Evolutionary conservation across 2,113 vertebrate species (phyloP), one percentile per base, ranked within the genome.

Genomic region (Brienomyrus brachyistius): DNA sequence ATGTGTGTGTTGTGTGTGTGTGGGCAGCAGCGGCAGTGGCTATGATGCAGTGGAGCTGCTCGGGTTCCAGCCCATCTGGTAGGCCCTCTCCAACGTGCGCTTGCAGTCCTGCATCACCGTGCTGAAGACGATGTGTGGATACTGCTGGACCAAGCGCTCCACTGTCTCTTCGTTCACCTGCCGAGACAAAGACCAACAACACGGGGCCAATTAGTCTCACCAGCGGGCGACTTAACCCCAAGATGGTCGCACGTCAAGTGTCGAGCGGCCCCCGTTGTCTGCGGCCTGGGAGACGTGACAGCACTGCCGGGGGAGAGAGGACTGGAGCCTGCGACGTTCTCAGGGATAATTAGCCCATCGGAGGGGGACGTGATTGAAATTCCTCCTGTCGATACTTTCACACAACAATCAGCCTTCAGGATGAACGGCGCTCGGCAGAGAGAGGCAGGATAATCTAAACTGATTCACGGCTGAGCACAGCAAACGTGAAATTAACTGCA

Each of bases 41-140:
- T 98, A 99, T 93, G 97, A 98, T 66, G 97, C 95, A 51, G 96
- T 96, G 15, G 98, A 97, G 89, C 97, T 96, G 90, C 95, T 99
- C 92, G 98, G 98, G 94, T 97, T 98, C 98, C 98, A 99, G 93
- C 98, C 98, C 98, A 99, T 98, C 94, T 99, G 98, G 92, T 99
- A 99, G 93, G 98, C 98, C 92, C 98, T 96, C 95, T 99, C 98
- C 96, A 99, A 92, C 40, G 98, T 99, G 92, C 98, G 97, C 97
- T 99, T 99, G 97, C 98, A 99, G 93, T 99, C 98, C 93, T 99
- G 98, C 92, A 99, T 98, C 92, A 99, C 98, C 0, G 98, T 99
- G 95, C 98, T 99, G 97, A 99, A 99, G 91, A 98, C 98, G 90
- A 99, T 98, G 91, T 98, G 98, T 2, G 98, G 98, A 91, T 99